Conservation (phyloP, 2,888 invertebrate genomes). For the Dicyrtomina minuta region DNA sequence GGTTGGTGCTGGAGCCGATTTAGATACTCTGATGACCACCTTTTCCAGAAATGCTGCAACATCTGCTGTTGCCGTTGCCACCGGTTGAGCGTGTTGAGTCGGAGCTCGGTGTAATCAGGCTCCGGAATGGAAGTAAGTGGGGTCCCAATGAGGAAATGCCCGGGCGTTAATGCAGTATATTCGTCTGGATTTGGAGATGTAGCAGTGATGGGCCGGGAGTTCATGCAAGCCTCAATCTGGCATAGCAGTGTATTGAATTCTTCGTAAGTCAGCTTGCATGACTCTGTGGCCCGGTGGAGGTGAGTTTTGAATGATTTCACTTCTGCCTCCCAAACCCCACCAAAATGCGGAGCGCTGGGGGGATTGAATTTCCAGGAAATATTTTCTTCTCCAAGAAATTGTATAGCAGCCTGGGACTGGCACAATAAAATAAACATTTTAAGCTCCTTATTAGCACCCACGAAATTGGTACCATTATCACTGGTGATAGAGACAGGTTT, state of each 20-base stretch:
- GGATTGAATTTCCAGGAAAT: slow-evolving; percentile 31
- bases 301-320: slow-evolving; percentile 43
- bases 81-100: slow-evolving; percentile 43
- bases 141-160: slow-evolving; percentile 55
- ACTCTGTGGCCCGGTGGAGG: slow-evolving; percentile 15
- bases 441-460: slow-evolving; percentile 37
- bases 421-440: neutral
- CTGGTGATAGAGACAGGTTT: slow-evolving; percentile 24
- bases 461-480: slow-evolving; percentile 44
- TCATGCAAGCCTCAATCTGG: slow-evolving; percentile 54
- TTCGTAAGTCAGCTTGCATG: slow-evolving; percentile 1
- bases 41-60: slow-evolving; percentile 49
- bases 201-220: slow-evolving; percentile 53
- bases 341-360: slow-evolving; percentile 26
- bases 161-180: slow-evolving; percentile 52
- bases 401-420: too few relatives aligned
- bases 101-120: slow-evolving; percentile 42
- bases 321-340: slow-evolving; percentile 42
- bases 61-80: slow-evolving; percentile 53
- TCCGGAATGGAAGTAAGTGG: slow-evolving; percentile 52
- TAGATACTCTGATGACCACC: slow-evolving; percentile 53
- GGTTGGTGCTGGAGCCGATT: slow-evolving; percentile 52
- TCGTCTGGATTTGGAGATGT: slow-evolving; percentile 52
- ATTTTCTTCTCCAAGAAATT: neutral
- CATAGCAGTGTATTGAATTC: slow-evolving; percentile 14